These are phyloP conservation scores for Rafetus swinhoei DNA, from an alignment of 2,113 vertebrate genomes.

Conservation along the genomic window DNA sequence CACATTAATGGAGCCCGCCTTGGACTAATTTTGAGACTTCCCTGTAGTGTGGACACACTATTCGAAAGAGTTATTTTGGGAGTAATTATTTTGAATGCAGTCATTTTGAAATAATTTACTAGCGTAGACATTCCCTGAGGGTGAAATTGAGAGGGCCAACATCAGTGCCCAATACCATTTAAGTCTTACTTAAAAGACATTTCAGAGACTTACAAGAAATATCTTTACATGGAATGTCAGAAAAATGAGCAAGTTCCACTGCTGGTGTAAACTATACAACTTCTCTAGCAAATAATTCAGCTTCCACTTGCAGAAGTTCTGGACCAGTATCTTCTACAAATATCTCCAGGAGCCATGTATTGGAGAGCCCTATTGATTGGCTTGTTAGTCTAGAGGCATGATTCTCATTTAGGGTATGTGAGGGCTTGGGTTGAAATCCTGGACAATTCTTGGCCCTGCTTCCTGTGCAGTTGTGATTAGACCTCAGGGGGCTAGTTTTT, in stretches of 20 bases:
- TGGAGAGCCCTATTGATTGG: not conserved
- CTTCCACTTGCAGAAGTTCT: not conserved
- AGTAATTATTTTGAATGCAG: no score
- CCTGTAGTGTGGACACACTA: no score
- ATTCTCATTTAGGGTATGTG: no score
- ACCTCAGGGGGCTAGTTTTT: no score
- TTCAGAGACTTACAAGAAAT: not conserved
- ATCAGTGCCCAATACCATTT: not conserved
- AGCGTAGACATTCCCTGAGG: not conserved
- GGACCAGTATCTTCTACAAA: accelerated
- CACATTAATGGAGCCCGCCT: no score
- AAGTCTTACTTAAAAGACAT: not conserved
- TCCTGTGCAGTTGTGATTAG: no score
- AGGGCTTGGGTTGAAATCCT: no score
- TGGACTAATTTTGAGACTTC: no score
- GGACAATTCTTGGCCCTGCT: no score
- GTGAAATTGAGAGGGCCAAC: not conserved
- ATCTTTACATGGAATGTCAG: not conserved
- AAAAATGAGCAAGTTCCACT: not conserved
- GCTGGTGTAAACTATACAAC: not conserved
- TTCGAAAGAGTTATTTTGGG: no score
- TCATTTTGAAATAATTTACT: no score
- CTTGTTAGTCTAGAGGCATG: not conserved
- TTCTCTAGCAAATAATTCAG: not conserved
- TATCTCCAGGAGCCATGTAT: not conserved